Base-by-base conservation (phyloP, 2,888 invertebrate species). In the Drosophila bunnanda region DNA sequence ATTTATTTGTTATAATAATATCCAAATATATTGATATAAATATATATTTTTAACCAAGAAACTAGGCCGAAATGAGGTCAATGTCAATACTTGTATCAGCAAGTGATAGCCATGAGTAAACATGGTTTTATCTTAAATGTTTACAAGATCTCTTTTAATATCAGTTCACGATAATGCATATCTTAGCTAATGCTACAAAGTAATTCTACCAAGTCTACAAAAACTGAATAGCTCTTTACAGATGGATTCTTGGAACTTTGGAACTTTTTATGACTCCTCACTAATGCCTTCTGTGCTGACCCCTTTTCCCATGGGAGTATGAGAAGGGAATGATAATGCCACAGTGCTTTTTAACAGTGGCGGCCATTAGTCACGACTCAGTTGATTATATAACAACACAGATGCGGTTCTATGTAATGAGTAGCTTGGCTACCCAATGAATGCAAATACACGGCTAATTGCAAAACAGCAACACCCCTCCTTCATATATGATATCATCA, bases 361-460 rank as follows among this genome's bases (percentile, higher is more conserved):
- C 13, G 8, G 39, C 48, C 46, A 68, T 67, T 67, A 68, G 69
- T 67, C 67, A 67, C 67, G 57, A 58, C 36, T 44, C 56, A 36
- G 38, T 56, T 56, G 46, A 22, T 67, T 67, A 69, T 67, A 67
- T 67, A 67, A 67, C 22, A 67, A 68, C 28, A 28, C 56, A 70
- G 65, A 54, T 60, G 58, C 38, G 13, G 54, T 59, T 76, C 62
- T 76, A 53, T 64, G 59, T 62, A 61, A 67, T 65, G 59, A 64
- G 64, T 46, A 48, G 36, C 22, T 39, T 53, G 53, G 61, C 52
- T 73, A 71, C 73, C 46, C 73, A 67, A 67, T 72, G 54, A 71
- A 71, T 64, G 57, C 68, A 75, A 82, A 80, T 78, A 75, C 48
- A 73, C 46, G 56, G 62, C 55, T 82, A 85, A 85, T 82, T 88